Percentiles rank a stretch among this genome's conserved stretches.
Evolutionary conservation across 2,888 invertebrate species (phyloP).

Genomic region (Bellardia pandia): DNA sequence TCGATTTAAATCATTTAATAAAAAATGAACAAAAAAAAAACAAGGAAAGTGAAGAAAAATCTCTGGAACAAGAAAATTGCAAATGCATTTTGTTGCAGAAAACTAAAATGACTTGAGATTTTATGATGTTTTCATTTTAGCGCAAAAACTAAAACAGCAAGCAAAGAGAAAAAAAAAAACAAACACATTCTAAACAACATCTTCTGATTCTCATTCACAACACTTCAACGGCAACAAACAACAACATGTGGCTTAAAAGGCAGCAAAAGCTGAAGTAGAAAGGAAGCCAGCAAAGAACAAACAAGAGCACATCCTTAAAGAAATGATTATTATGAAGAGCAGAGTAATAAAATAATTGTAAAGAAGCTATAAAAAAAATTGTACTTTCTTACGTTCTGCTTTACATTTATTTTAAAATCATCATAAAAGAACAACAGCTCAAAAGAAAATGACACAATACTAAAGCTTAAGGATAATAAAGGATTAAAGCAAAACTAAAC

Average conservation of each 20-base stretch:
- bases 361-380: conserved; percentile 6
- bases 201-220: background rate
- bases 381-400: background rate
- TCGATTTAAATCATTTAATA: conserved; percentile 58
- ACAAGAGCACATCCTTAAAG: conserved; percentile 17
- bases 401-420: conserved; percentile 29
- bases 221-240: background rate
- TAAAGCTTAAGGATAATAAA: conserved; percentile 64
- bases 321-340: conserved; percentile 20
- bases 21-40: background rate
- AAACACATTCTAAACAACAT: conserved; percentile 23
- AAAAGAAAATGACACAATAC: conserved; percentile 56
- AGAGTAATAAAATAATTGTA: conserved; percentile 19
- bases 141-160: background rate
- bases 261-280: background rate
- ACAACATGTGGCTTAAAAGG: conserved; percentile 23
- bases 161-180: background rate
- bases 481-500: conserved; percentile 4
- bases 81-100: conserved; percentile 62
- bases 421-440: conserved; percentile 33
- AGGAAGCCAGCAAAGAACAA: background rate
- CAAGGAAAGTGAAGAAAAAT: background rate
- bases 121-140: conserved; percentile 39
- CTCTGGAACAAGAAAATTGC: conserved; percentile 47
- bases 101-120: conserved; percentile 25